A percentile compares a stretch with the other conserved stretches of the same genome.
These are phyloP conservation scores for Polymixis flavicincta DNA, from an alignment of 2,888 invertebrate species.

Conservation along the genomic window DNA sequence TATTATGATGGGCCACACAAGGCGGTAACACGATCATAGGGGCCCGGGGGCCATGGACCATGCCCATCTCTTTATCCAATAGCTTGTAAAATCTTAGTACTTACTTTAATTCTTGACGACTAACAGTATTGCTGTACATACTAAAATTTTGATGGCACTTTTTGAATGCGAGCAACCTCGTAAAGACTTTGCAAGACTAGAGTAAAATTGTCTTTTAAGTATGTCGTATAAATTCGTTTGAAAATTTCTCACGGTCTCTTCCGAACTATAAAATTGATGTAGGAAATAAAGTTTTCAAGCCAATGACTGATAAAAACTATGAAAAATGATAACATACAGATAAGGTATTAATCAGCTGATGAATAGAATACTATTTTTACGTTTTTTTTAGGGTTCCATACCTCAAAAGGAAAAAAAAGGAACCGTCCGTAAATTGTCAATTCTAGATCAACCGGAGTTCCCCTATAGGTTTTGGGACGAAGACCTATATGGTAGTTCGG, in stretches of 20 bases:
- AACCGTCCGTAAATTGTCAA: no score
- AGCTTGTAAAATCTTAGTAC: constrained; percentile 4
- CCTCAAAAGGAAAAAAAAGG: no score
- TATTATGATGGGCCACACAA: constrained; percentile 58
- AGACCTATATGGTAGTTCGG: no score
- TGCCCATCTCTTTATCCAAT: constrained; percentile 8
- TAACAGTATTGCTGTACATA: background rate
- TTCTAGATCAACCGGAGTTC: no score
- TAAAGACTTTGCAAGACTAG: constrained; percentile 25
- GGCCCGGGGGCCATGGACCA: constrained; percentile 28
- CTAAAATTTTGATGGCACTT: constrained; percentile 18
- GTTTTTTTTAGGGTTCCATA: no score
- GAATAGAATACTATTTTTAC: no score
- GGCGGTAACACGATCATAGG: constrained; percentile 58
- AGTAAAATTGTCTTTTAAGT: constrained; percentile 17
- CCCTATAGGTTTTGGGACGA: no score
- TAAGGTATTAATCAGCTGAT: constrained; percentile 12
- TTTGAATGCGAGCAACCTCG: constrained; percentile 11
- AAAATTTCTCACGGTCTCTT: constrained; percentile 11
- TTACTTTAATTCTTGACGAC: background rate
- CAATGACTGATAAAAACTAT: constrained; percentile 27
- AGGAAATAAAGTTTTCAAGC: background rate
- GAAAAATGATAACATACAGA: background rate
- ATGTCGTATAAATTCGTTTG: constrained; percentile 4
- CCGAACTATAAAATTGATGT: constrained; percentile 4